A percentile compares a stretch with the other conserved stretches of the same genome.
These are phyloP conservation scores for Pygoscelis antarcticus DNA, from an alignment of 2,113 vertebrate species.

Conservation along the genomic window DNA sequence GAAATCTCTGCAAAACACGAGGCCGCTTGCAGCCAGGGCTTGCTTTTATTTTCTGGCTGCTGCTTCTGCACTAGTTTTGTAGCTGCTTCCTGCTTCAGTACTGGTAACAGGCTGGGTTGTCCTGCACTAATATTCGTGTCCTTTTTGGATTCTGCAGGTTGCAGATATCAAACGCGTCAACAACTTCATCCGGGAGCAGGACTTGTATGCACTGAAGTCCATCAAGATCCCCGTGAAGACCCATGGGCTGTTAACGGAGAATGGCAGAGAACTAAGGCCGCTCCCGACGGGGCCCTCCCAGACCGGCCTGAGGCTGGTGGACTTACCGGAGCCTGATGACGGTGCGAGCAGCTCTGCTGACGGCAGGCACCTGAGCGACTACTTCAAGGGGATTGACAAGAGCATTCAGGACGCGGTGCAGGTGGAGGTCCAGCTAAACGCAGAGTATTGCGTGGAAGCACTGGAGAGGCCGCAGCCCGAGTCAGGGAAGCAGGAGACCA, in stretches of 20 bases:
- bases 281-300: background rate
- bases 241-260: slow-evolving; percentile 85
- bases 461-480: background rate
- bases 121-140: background rate
- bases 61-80: fast-evolving
- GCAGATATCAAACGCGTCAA: slow-evolving; percentile 92
- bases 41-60: background rate
- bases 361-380: slow-evolving; percentile 69
- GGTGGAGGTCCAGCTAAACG: slow-evolving; percentile 53
- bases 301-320: background rate
- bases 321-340: background rate
- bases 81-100: background rate
- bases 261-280: slow-evolving; percentile 8
- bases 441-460: background rate
- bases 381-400: slow-evolving; percentile 85
- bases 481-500: background rate
- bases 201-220: slow-evolving; percentile 89
- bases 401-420: slow-evolving; percentile 82
- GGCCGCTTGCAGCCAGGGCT: background rate
- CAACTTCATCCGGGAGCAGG: slow-evolving; percentile 93
- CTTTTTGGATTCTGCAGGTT: slow-evolving; percentile 78
- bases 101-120: background rate
- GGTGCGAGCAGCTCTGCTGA: background rate
- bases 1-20: background rate
- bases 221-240: slow-evolving; percentile 91